A percentile compares a stretch with the other conserved stretches of the same genome.
Conservation (phyloP, 2,888 invertebrate genomes). For the Agrotis clavis region DNA sequence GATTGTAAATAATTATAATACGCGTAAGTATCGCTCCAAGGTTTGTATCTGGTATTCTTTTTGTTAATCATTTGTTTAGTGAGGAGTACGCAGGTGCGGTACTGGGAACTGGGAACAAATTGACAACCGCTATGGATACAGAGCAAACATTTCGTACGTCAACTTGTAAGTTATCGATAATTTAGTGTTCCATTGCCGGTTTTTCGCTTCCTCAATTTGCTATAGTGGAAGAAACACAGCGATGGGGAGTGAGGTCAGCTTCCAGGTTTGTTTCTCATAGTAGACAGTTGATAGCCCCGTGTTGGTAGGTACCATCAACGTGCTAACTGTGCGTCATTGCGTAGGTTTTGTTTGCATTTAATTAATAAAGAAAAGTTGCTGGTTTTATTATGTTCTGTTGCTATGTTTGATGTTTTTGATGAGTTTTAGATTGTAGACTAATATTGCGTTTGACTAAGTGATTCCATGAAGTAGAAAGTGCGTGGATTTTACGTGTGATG, state of each 20-base stretch:
- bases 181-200: constrained; percentile 31
- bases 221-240: constrained; percentile 46
- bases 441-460: neutral
- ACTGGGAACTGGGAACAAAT: constrained; percentile 49
- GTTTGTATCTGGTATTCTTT: constrained; percentile 67
- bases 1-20: constrained; percentile 84
- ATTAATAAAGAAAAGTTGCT: constrained; percentile 49
- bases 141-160: constrained; percentile 48
- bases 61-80: constrained; percentile 68
- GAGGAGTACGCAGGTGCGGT: constrained; percentile 18
- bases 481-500: neutral
- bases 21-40: constrained; percentile 70
- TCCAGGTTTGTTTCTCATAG: constrained; percentile 20
- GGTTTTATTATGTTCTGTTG: constrained; percentile 35
- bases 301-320: constrained; percentile 48
- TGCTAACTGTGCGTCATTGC: constrained; percentile 59
- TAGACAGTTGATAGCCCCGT: constrained; percentile 43
- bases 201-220: constrained; percentile 21
- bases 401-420: constrained; percentile 32
- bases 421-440: neutral
- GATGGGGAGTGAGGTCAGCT: constrained; percentile 45
- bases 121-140: constrained; percentile 59
- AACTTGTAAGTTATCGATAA: constrained; percentile 23
- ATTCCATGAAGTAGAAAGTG: neutral
- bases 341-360: constrained; percentile 60